Base-by-base conservation (phyloP, 2,888 invertebrate genomes). In the Trisateles emortualis region DNA sequence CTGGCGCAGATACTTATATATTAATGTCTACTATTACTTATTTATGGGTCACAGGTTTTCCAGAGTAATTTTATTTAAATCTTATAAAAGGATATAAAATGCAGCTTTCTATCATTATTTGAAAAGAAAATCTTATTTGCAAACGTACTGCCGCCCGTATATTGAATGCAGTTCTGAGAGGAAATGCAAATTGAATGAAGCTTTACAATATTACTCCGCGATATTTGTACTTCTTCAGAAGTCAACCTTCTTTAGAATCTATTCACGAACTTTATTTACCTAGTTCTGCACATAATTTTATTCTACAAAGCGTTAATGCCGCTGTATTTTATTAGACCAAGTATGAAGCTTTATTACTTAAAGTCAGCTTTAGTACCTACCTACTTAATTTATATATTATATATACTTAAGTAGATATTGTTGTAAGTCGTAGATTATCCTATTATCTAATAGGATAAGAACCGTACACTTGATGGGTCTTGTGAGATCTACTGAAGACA, bases 91-190 rank as follows among this genome's bases (percentile, higher is more conserved):
- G n/a, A 11, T 39, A 22, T 39, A 39, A 30, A n/a, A 53, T 36
- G 19, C 36, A 17, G 10, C 19, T 36, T 36, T 3, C 10, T 11
- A 14, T 6, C 14, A 11, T 43, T 45, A 29, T 45, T 42, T 11
- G 3, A 39, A 59, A 33, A 50, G 57, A 53, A 66, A 67, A 65
- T 68, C 59, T 61, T 66, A 52, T 68, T 59, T 64, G 55, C 59
- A 61, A 68, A 67, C 33, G 57, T 55, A 64, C 59, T 14, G 17
- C 41, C 44, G 38, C 30, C 14, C 47, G 14, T 24, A 35, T 39
- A 56, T 44, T 36, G 32, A 51, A 33, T 33, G 45, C 51, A 59
- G 47, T 60, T 41, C 46, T 45, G 35, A 57, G 53, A 45, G 26
- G 47, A 54, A 51, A 49, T 24, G 41, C 11, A 58, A 60, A 60